Base-by-base conservation (phyloP, 2,113 vertebrate genomes). In the Lates calcarifer region DNA sequence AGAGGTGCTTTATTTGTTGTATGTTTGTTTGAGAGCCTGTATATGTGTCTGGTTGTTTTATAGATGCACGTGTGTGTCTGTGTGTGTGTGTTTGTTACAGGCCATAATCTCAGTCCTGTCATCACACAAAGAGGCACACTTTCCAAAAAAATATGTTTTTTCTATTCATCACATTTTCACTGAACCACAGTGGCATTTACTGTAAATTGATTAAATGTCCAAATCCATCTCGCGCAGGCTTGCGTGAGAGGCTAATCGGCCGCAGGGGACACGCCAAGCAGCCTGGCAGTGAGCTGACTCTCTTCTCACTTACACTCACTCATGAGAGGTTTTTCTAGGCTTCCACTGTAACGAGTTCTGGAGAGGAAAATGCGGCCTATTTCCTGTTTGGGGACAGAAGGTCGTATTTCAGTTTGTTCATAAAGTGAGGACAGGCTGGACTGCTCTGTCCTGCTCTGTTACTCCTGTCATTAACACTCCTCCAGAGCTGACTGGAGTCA, bases 161-260 rank as follows among this genome's bases (percentile, higher is more conserved):
- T 67, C 63, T 47, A 6, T 66, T 79, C 53, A 37, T 66, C 73
- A 29, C 64, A 45, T 66, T 73, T 67, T 66, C 13, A 18, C 80
- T 67, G 62, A 51, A 45, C 76, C 79, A 56, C 51, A 37, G 33
- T 47, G 83, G 80, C 79, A 33, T 64, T 87, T 35, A 55, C 39
- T 62, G 17, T 66, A 81, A 85, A 81, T 86, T 86, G 71, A 85
- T 89, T 61, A 65, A 87, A 86, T 64, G 64, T 63, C 71, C 47
- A 83, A 75, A 79, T 85, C 69, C 82, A 72, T 86, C 65, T 88
- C 2, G 0, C 39, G 67, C 73, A 88, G 76, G 76, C 47, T 90
- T 81, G 83, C 85, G 85, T 92, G 87, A 88, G 87, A 91, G 62
- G 51, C 73, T 90, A 90, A 90, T 91, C 80, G 4, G 73, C 70